Evolutionary conservation across 2,888 invertebrate genomes (phyloP), one percentile per base, ranked within the genome.

Genomic region (Hirtodrosophila trivittata): DNA sequence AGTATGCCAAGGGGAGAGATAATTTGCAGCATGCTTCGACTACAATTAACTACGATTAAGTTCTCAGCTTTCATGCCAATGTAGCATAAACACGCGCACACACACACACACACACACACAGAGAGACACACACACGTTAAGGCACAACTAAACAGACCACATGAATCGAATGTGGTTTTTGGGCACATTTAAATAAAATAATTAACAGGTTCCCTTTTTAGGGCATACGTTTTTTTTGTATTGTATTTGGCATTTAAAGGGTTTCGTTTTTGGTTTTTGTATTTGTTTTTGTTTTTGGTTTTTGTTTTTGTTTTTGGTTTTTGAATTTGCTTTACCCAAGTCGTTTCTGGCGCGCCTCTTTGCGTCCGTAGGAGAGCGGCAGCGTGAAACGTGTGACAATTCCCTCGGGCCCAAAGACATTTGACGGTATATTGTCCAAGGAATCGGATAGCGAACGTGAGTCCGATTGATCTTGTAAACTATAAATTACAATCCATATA

Each of bases 341-440:
- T 92, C 95, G 93, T 92, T 95, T 95, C 92, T 95, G 95, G 90
- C 95, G 94, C 86, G 92, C 93, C 92, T 93, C 93, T 92, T 94
- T 94, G 91, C 95, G 94, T 92, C 95, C 94, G 92, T 95, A 95
- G 92, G 94, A 94, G 92, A 95, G 92, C 87, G 94, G 94, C 92
- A 94, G 92, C 89, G 94, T 94, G 92, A 94, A 94, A 92, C 94
- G 93, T 78, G 93, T 93, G 86, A 93, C 93, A 78, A 91, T 90
- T 77, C 91, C 91, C 92, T 93, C 92, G 91, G 93, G 91, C 91
- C 93, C 93, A 92, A 93, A 92, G 91, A 91, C 91, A 88, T 91
- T 91, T 69, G 91, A 91, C 75, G 91, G 91, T 87, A 91, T 91
- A 86, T 91, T 91, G 86, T 91, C 94, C 93, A 94, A 93, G 88